Percentiles rank a stretch among this genome's conserved stretches.
Conservation (phyloP, 2,888 invertebrate species). For the Rutpela maculata region DNA sequence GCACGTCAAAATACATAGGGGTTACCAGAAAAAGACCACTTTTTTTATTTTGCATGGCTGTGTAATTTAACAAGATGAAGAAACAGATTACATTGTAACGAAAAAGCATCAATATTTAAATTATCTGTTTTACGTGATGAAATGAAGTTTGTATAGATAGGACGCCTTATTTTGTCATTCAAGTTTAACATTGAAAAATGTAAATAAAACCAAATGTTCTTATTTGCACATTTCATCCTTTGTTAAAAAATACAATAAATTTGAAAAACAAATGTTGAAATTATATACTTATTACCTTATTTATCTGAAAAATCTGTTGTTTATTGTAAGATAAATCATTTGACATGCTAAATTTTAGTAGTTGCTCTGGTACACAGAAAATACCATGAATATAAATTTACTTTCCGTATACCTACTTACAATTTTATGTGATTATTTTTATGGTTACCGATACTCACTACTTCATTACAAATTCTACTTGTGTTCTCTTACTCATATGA, state of each 20-base stretch:
- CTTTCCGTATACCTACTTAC: conserved; percentile 11
- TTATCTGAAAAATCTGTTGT: neutral
- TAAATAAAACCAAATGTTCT: neutral
- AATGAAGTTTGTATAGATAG: neutral
- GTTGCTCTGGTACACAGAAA: conserved; percentile 22
- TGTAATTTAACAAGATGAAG: neutral
- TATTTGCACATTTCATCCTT: neutral
- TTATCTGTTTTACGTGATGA: neutral
- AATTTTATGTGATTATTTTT: neutral
- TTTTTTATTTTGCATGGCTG: too few relatives aligned
- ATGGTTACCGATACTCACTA: neutral
- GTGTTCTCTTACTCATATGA: conserved; percentile 13
- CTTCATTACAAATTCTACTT: conserved; percentile 17
- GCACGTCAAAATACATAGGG: too few relatives aligned
- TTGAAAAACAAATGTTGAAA: neutral
- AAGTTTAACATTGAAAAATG: neutral
- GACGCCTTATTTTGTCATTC: conserved; percentile 3
- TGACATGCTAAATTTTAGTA: neutral
- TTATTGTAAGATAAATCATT: neutral
- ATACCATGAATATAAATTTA: conserved; percentile 33
- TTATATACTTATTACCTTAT: neutral
- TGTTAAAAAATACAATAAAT: neutral
- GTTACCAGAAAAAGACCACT: too few relatives aligned
- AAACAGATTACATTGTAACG: neutral
- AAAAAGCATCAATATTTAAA: neutral